Conservation (phyloP, 2,888 invertebrate species). For the Melanostoma scalare region DNA sequence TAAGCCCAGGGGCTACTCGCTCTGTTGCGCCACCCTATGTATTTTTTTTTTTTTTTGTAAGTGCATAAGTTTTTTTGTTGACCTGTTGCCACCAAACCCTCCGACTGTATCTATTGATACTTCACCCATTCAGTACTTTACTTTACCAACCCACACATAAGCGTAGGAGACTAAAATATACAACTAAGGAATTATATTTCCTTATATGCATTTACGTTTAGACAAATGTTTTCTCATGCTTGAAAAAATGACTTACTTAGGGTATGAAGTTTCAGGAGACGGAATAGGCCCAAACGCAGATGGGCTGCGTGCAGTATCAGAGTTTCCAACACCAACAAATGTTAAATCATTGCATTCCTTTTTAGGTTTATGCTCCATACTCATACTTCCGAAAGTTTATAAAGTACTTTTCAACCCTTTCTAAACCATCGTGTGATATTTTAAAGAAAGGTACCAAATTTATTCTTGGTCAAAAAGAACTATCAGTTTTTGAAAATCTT, state of each 20-base stretch:
- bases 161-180: no score
- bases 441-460: conserved; percentile 11
- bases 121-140: no score
- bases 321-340: conserved; percentile 27
- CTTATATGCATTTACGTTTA: no score
- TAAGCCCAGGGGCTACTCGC: no score
- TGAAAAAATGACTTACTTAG: conserved; percentile 34
- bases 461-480: conserved; percentile 22
- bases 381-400: conserved; percentile 59
- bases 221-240: conserved; percentile 72
- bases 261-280: neutral
- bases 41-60: no score
- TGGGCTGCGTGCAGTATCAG: conserved; percentile 14
- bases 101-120: no score
- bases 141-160: no score
- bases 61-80: no score
- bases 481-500: neutral
- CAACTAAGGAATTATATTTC: no score
- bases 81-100: no score
- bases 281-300: conserved; percentile 22
- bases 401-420: conserved; percentile 5
- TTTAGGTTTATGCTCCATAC: conserved; percentile 51
- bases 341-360: conserved; percentile 45
- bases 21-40: no score
- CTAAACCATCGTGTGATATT: conserved; percentile 30